Conservation (phyloP, 2,797 vertebrate species). For the Sebastes nivosus region DNA sequence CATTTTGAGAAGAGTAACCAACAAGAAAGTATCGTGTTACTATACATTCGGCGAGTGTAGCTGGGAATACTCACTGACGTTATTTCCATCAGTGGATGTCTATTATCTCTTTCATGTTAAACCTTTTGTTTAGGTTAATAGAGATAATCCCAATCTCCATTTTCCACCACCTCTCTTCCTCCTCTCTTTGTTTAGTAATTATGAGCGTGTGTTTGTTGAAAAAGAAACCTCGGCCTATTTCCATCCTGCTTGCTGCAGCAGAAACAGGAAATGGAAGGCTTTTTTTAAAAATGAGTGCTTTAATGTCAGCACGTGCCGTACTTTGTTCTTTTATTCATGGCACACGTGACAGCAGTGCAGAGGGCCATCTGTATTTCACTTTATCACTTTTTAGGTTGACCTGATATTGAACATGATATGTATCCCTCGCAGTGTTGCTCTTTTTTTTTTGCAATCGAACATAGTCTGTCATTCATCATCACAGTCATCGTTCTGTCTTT, state of each 20-base stretch:
- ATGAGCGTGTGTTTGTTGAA: conserved; percentile 28
- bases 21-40: no score
- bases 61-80: neutral
- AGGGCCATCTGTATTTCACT: conserved; percentile 47
- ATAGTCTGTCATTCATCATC: conserved; percentile 10
- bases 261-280: conserved; percentile 54
- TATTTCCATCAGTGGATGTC: neutral
- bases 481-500: neutral
- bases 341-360: conserved; percentile 39
- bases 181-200: conserved; percentile 45
- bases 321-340: conserved; percentile 76
- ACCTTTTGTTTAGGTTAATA: conserved; percentile 17
- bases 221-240: conserved; percentile 53
- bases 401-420: conserved; percentile 2
- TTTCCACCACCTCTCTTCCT: neutral
- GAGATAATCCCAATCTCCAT: neutral
- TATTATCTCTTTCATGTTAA: neutral
- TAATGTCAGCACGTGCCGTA: conserved; percentile 58
- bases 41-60: no score
- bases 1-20: no score
- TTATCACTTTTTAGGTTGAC: conserved; percentile 9
- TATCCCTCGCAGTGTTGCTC: neutral
- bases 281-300: conserved; percentile 48
- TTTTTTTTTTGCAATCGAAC: neutral
- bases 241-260: conserved; percentile 56